A percentile compares a stretch with the other conserved stretches of the same genome.
These are phyloP conservation scores for Drosophila setosimentum DNA, from an alignment of 2,888 invertebrate species.

Conservation along the genomic window DNA sequence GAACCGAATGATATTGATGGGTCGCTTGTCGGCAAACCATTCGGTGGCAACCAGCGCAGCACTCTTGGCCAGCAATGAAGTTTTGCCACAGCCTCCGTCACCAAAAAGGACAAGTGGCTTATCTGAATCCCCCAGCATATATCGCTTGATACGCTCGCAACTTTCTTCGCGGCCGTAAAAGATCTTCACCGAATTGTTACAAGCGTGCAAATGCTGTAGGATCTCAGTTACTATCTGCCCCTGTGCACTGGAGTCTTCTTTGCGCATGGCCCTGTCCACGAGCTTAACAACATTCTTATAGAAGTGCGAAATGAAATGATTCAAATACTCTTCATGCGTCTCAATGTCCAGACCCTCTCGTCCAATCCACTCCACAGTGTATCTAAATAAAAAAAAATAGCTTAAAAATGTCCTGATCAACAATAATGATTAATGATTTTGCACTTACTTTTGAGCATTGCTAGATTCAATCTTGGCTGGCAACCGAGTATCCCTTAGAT, in stretches of 20 bases:
- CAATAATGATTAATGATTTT: not conserved
- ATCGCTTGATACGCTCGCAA: slow-evolving; percentile 91
- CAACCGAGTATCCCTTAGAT: slow-evolving; percentile 95
- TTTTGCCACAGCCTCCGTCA: slow-evolving; percentile 98
- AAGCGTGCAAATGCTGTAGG: slow-evolving; percentile 97
- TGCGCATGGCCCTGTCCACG: slow-evolving; percentile 97
- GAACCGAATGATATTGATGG: slow-evolving; percentile 95
- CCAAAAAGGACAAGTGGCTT: slow-evolving; percentile 97
- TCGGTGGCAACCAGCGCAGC: slow-evolving; percentile 91
- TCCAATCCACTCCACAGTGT: slow-evolving; percentile 98
- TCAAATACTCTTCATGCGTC: slow-evolving; percentile 96
- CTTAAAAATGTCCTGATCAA: not conserved
- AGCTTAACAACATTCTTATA: slow-evolving; percentile 96
- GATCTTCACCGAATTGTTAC: slow-evolving; percentile 96
- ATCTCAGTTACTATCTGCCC: slow-evolving; percentile 97
- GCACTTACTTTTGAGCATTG: slow-evolving; percentile 92
- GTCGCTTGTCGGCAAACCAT: slow-evolving; percentile 91
- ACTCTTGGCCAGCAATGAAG: slow-evolving; percentile 96
- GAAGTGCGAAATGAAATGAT: slow-evolving; percentile 97
- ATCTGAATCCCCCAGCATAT: slow-evolving; percentile 93
- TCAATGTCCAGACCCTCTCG: slow-evolving; percentile 96
- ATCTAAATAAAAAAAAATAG: slow-evolving; percentile 86
- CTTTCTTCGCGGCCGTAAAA: slow-evolving; percentile 97
- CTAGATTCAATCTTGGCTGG: slow-evolving; percentile 95
- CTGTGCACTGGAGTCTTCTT: slow-evolving; percentile 97